Conservation (phyloP, 2,888 invertebrate genomes). For the Auanema freiburgensis region DNA sequence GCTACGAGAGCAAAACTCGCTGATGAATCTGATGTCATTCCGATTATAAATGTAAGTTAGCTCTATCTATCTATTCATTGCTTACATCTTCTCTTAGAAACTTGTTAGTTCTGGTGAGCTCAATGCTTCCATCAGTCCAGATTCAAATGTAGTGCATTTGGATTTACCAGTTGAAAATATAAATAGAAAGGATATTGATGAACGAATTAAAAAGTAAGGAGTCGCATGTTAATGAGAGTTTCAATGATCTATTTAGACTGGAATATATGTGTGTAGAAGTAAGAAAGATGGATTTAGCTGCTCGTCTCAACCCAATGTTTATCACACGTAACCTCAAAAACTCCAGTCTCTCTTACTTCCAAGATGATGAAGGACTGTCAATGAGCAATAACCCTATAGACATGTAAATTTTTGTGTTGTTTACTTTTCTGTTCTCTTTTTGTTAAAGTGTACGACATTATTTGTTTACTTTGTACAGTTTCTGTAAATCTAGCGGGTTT, state of each 20-base stretch:
- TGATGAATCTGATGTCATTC: too few species aligned
- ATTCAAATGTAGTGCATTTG: background rate
- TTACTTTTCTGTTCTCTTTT: conserved; percentile 1
- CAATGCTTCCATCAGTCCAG: background rate
- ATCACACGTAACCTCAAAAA: conserved; percentile 15
- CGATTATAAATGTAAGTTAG: too few species aligned
- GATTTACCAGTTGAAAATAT: conserved; percentile 1
- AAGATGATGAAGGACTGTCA: conserved; percentile 44
- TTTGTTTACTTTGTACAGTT: background rate
- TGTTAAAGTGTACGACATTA: background rate
- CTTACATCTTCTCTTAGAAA: too few species aligned
- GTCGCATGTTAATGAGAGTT: too few species aligned
- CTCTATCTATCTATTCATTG: too few species aligned
- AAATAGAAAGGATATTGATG: conserved; percentile 13
- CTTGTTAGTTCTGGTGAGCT: background rate
- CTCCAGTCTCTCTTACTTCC: conserved; percentile 12
- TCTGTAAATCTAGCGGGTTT: background rate
- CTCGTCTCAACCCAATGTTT: conserved; percentile 17
- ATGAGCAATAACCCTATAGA: conserved; percentile 24
- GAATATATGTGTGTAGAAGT: conserved; percentile 18
- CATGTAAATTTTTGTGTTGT: conserved; percentile 9
- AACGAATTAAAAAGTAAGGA: conserved; percentile 5
- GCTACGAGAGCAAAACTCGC: conserved; percentile 6
- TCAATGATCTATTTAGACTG: conserved; percentile 17
- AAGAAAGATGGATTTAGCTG: conserved; percentile 14